phyloP scores from a whole-genome alignment of 2,797 vertebrate species.

The Peromyscus attwateri region DNA sequence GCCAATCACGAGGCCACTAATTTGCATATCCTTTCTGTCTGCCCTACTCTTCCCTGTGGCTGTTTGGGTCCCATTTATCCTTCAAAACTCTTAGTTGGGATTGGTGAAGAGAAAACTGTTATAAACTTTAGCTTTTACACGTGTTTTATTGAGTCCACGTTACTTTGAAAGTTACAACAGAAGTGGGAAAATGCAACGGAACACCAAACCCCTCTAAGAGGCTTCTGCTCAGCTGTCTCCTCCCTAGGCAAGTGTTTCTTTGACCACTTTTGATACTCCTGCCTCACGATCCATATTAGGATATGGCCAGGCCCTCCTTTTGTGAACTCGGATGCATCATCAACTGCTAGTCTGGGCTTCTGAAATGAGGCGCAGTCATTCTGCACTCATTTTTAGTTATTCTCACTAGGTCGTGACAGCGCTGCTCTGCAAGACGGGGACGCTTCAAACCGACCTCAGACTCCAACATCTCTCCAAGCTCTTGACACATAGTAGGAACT shows the following conservation, averaged over 20 bases:
- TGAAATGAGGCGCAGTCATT: background rate
- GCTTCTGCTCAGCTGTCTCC: background rate
- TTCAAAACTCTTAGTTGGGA: background rate
- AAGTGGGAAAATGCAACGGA: background rate
- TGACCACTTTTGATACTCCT: background rate
- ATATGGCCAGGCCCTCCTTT: background rate
- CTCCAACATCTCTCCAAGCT: background rate
- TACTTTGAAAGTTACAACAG: background rate
- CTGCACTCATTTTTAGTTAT: background rate
- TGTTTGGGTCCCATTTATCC: background rate
- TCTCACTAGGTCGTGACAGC: background rate
- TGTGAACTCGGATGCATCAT: background rate
- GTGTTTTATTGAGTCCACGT: background rate
- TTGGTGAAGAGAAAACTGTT: background rate
- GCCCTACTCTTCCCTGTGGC: rapidly evolving
- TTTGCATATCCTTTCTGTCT: background rate
- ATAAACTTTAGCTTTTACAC: background rate
- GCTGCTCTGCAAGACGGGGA: background rate
- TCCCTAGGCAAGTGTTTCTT: background rate
- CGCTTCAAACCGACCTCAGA: background rate
- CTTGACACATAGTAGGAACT: background rate
- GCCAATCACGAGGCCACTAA: background rate
- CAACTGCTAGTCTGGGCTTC: background rate
- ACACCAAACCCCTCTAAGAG: background rate
- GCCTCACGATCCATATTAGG: background rate